Evolutionary conservation across 2,113 vertebrate genomes (phyloP).

Genomic region (Pollachius pollachius): DNA sequence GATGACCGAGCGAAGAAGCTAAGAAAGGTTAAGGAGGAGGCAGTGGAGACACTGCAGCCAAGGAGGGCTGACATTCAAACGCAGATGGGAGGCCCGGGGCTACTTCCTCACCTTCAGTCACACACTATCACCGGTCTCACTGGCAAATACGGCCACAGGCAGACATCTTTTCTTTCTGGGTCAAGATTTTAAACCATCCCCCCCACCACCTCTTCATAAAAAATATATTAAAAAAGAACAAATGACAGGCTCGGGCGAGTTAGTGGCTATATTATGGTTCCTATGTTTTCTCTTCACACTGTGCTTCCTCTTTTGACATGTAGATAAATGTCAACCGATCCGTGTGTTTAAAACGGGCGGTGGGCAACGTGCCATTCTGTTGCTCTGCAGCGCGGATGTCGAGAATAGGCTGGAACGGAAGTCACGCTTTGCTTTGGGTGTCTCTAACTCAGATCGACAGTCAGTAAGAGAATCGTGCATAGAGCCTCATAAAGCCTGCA

Average conservation of each 20-base stretch:
- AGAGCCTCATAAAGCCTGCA: too few species aligned
- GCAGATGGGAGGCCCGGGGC: constrained; percentile 54
- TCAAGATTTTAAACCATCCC: constrained; percentile 41
- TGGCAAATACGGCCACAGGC: constrained; percentile 60
- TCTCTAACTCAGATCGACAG: too few species aligned
- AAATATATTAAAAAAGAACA: constrained; percentile 40
- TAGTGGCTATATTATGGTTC: constrained; percentile 22
- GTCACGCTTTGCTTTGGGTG: too few species aligned
- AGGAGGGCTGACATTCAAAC: constrained; percentile 65
- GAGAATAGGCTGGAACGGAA: too few species aligned
- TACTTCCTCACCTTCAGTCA: constrained; percentile 71
- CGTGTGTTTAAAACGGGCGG: constrained; percentile 39
- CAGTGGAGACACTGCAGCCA: constrained; percentile 48
- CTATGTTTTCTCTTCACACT: constrained; percentile 50
- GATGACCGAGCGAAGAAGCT: too few species aligned
- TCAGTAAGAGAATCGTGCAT: too few species aligned
- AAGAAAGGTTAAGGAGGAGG: constrained; percentile 36
- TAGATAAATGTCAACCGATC: constrained; percentile 59
- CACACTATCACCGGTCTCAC: constrained; percentile 71
- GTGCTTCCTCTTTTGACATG: constrained; percentile 46
- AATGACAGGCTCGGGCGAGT: constrained; percentile 30
- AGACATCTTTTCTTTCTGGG: constrained; percentile 57
- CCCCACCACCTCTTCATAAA: neutral
- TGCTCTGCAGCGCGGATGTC: too few species aligned
- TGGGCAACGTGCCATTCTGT: too few species aligned